These are phyloP conservation scores for Piscicola geometra DNA, from an alignment of 2,888 invertebrate genomes.

Conservation along the genomic window DNA sequence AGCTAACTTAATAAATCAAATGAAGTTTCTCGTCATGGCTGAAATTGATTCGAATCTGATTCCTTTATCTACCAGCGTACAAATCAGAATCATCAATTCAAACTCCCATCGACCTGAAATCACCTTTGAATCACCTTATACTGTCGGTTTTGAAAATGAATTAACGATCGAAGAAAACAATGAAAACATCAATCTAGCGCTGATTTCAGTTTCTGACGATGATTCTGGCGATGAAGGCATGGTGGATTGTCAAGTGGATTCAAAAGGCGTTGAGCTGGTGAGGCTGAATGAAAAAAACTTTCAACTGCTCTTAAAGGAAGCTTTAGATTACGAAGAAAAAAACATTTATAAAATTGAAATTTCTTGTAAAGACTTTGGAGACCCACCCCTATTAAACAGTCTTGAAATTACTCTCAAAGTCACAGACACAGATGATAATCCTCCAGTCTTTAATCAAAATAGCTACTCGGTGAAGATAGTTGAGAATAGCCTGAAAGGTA, in stretches of 20 bases:
- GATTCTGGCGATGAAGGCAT: conserved; percentile 18
- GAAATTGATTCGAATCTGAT: conserved; percentile 6
- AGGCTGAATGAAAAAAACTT: conserved; percentile 15
- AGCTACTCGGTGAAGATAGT: background rate
- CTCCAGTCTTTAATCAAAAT: conserved; percentile 1
- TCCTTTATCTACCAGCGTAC: conserved; percentile 5
- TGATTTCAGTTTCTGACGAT: background rate
- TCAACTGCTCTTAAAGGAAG: conserved; percentile 6
- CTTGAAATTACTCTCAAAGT: conserved; percentile 20
- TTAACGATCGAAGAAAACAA: conserved; percentile 24
- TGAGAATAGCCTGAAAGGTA: conserved; percentile 10
- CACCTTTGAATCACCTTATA: background rate
- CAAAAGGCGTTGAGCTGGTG: background rate
- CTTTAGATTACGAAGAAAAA: conserved; percentile 13
- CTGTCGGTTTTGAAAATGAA: background rate
- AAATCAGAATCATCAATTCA: conserved; percentile 15
- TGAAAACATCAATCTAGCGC: background rate
- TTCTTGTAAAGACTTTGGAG: conserved; percentile 22
- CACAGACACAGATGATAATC: conserved; percentile 26
- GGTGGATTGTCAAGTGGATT: conserved; percentile 20
- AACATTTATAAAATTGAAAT: conserved; percentile 8
- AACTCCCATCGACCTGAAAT: conserved; percentile 23
- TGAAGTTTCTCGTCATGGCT: conserved; percentile 16
- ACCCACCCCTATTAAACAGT: background rate
- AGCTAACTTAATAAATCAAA: background rate